Conservation (phyloP, 1,140 invertebrate species). For the Nautilus pompilius region DNA sequence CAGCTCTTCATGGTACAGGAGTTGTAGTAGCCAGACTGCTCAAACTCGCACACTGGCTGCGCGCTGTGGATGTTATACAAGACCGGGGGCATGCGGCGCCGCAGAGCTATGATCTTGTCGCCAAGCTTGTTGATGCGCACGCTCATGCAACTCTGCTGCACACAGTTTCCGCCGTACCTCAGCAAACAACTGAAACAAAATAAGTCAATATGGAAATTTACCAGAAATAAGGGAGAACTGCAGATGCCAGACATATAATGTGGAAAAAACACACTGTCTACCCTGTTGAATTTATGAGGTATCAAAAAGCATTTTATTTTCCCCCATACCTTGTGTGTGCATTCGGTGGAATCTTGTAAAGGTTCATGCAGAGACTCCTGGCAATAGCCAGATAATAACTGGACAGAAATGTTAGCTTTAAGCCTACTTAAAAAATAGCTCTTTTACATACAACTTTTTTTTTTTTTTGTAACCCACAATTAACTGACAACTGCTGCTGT, state of each 20-base stretch:
- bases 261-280: not conserved
- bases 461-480: too few relatives aligned
- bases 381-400: too few relatives aligned
- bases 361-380: too few relatives aligned
- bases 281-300: too few relatives aligned
- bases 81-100: conserved; percentile 78
- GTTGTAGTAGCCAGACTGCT: conserved; percentile 89
- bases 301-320: too few relatives aligned
- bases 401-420: too few relatives aligned
- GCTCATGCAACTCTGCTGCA: conserved; percentile 81
- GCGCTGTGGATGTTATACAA: conserved; percentile 70
- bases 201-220: not conserved
- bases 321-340: too few relatives aligned
- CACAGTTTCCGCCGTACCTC: conserved; percentile 68
- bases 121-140: conserved; percentile 82
- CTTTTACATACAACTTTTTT: too few relatives aligned
- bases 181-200: conserved; percentile 52
- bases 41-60: conserved; percentile 77
- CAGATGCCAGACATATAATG: not conserved
- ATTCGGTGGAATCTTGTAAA: too few relatives aligned
- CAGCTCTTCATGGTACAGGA: conserved; percentile 97
- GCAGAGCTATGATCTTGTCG: conserved; percentile 74
- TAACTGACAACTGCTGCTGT: too few relatives aligned
- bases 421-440: too few relatives aligned
- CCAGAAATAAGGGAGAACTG: not conserved